A percentile compares a stretch with the other conserved stretches of the same genome.
Conservation (phyloP, 1,140 invertebrate genomes). For the Lasioglossum baleicum region DNA sequence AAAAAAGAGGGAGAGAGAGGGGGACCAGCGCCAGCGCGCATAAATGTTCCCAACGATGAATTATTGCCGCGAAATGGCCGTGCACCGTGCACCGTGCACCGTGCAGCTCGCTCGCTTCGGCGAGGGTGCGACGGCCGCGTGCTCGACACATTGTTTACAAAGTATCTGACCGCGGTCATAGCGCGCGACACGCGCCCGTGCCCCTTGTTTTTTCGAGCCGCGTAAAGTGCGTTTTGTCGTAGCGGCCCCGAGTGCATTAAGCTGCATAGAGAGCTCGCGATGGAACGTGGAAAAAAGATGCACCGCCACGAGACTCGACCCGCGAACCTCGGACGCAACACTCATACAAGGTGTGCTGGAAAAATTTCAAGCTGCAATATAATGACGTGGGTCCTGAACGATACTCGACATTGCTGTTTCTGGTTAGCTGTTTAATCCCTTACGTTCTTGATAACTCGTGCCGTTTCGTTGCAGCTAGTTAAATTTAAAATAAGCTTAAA, state of each 20-base stretch:
- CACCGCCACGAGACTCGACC: slow-evolving; percentile 12
- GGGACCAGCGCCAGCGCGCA: slow-evolving; percentile 25
- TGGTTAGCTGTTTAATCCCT: no score
- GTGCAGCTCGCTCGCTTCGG: neutral
- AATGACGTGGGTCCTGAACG: no score
- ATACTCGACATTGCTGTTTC: no score
- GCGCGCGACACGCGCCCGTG: slow-evolving; percentile 9
- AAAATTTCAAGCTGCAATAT: no score
- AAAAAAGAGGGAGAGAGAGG: neutral
- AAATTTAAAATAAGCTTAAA: no score
- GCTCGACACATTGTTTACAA: slow-evolving; percentile 68
- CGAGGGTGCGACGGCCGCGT: slow-evolving; percentile 44
- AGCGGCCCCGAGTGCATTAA: slow-evolving; percentile 28
- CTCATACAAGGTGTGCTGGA: no score
- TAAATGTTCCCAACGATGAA: slow-evolving; percentile 69
- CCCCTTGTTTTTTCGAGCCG: slow-evolving; percentile 34
- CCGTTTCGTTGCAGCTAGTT: no score
- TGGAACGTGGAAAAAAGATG: slow-evolving; percentile 11
- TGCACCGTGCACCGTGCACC: slow-evolving; percentile 8
- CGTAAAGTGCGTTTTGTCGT: slow-evolving; percentile 50
- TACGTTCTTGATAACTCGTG: no score
- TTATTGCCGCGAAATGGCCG: slow-evolving; percentile 71
- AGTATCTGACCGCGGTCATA: slow-evolving; percentile 35
- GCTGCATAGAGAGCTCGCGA: neutral
- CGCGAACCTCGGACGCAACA: no score